Evolutionary conservation across 2,888 invertebrate species (phyloP), one percentile per base, ranked within the genome.

Genomic region (Sericinus montela): DNA sequence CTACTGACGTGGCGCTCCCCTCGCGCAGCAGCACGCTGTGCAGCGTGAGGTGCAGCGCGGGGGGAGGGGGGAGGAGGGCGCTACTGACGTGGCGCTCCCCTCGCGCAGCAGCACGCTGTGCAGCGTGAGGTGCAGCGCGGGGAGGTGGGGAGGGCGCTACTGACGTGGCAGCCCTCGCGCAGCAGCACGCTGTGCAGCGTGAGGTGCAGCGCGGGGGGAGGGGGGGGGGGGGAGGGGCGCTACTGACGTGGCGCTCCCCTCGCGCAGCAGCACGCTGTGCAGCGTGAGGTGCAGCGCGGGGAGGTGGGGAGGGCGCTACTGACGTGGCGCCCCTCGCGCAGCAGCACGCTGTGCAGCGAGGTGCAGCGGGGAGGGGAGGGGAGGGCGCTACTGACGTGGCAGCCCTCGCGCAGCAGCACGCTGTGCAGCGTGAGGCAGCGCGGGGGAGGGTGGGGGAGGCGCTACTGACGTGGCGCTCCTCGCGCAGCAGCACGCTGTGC

Each of bases 261-360:
- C 96, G 54, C 98, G 89, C 36, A 90, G 90, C 6, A 6, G 6
- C 45, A 98, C 86, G 59, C 93, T 97, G 46, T 97, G 92, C 43
- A 98, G 89, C 90, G 36, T 92, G 91, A 25, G 23, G 6, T 23
- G 6, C 6, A 23, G 4, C 6, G 25, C 98, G 81, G 76, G 23
- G 23, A 23, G 23, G 23, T 3, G 6, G 23, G 23, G 23, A 6
- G 23, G 4, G 6, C 4, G 23, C 4, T 23, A 92, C 97, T 94
- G 88, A 98, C 98, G 98, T 98, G 45, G 98, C 98, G 98, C 59
- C 98, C 98, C 85, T 98, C 98, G 35, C 97, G 88, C 19, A 98
- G 86, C 72, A 98, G 93, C 23, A 97, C 97, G 72, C 97, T 97
- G 46, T 97, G 97, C 47, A 98, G 88, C 8, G 65, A 98, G 92